A percentile compares a stretch with the other conserved stretches of the same genome.
These are phyloP conservation scores for Stigmatopora argus DNA, from an alignment of 2,113 vertebrate species.

Conservation along the genomic window DNA sequence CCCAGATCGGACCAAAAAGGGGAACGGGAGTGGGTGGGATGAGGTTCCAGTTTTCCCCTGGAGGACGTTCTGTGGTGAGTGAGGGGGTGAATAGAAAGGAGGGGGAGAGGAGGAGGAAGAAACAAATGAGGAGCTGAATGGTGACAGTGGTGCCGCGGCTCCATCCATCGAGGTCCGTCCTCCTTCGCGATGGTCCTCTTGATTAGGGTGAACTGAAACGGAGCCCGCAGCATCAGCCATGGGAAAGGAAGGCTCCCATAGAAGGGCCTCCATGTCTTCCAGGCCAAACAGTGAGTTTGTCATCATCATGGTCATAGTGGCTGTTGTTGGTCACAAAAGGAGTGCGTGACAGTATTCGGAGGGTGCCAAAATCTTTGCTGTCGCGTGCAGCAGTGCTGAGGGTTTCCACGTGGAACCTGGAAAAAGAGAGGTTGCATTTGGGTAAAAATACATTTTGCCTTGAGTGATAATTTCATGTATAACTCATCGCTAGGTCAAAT, in stretches of 20 bases:
- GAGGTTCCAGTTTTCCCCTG: constrained; percentile 50
- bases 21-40: constrained; percentile 61
- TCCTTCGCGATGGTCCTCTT: constrained; percentile 45
- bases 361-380: constrained; percentile 66
- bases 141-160: constrained; percentile 51
- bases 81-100: constrained; percentile 58
- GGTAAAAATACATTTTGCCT: constrained; percentile 4
- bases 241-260: constrained; percentile 84
- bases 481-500: not conserved
- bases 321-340: constrained; percentile 62
- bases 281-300: constrained; percentile 87
- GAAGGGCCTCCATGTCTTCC: constrained; percentile 82
- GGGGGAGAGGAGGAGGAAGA: constrained; percentile 61
- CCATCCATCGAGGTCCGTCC: constrained; percentile 65
- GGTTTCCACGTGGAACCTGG: constrained; percentile 80
- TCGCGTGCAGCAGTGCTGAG: constrained; percentile 87
- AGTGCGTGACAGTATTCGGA: constrained; percentile 37
- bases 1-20: constrained; percentile 74
- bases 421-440: not conserved
- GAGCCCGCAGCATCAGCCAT: constrained; percentile 79
- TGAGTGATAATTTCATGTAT: not conserved
- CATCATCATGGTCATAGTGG: constrained; percentile 81
- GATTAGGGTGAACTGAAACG: constrained; percentile 65
- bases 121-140: constrained; percentile 50
- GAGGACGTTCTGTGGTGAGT: constrained; percentile 33